Evolutionary conservation across 1,140 invertebrate species (phyloP), one percentile per base, ranked within the genome.

Genomic region (Heliothis virescens): DNA sequence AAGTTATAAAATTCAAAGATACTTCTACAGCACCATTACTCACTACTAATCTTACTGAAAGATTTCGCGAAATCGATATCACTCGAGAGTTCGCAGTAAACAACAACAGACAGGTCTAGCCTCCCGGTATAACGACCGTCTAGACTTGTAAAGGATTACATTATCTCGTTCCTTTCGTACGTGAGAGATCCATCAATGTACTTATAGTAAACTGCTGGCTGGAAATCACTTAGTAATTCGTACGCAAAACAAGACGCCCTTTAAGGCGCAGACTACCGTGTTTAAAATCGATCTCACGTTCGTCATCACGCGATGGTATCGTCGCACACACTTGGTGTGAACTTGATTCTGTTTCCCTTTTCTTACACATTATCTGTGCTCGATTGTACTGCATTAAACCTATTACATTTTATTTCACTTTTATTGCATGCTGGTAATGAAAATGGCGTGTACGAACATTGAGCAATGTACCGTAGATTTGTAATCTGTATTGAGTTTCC

Each of bases 401-500:
- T 60, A 60, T 60, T 60, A 60, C 21, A 63, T 47, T 63, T 63
- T 63, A 63, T 50, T 48, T 47, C 63, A 67, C 41, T 50, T 67
- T 71, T 53, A 71, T 71, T 53, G 48, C 67, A 71, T 71, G 67
- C 21, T 9, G 21, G 21, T 71, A 71, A 71, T 53, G 48, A 29
- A 52, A 71, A 52, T 53, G n/a, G 21, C 48, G 67, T 71, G 65
- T 50, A 50, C 29, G 15, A 41, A n/a, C 34, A 34, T 48, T 67
- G 63, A 67, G 63, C 29, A 67, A 48, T 53, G 5, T 52, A 15
- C 11, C 16, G 2, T 11, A 10, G 34, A 9, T 41, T 9, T 41
- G 5, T 41, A 41, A 50, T 67, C 47, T 18, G 11, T 50, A 67
- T 34, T 34, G 15, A 50, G 65, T 69, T 52, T 50, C 47, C 34